Conservation (phyloP, 1,140 invertebrate genomes). For the Chionoecetes opilio region DNA sequence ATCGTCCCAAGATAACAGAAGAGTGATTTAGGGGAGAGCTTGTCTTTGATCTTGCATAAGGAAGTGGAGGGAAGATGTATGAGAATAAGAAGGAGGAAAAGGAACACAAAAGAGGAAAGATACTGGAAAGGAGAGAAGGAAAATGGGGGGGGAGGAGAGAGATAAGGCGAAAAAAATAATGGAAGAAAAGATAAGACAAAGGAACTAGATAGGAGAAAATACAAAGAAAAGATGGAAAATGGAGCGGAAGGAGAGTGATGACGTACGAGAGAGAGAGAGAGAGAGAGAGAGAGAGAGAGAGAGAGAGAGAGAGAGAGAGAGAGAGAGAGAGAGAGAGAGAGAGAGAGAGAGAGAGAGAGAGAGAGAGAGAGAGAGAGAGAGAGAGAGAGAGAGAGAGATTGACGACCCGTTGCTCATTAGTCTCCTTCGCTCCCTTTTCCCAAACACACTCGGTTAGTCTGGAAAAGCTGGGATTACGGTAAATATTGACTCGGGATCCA, state of each 20-base stretch:
- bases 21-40: background rate
- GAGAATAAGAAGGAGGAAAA: background rate
- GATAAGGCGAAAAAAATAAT: background rate
- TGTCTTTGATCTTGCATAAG: background rate
- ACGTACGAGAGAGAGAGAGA: background rate
- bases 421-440: background rate
- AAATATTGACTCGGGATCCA: background rate
- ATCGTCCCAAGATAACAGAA: background rate
- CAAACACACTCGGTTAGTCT: background rate
- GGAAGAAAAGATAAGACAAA: background rate
- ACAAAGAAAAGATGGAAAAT: no score
- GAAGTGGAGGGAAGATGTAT: background rate
- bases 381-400: background rate
- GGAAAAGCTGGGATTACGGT: background rate
- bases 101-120: background rate
- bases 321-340: slow-evolving; percentile 27
- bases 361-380: background rate
- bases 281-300: slow-evolving; percentile 22
- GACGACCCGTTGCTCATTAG: no score
- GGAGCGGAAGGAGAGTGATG: no score
- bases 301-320: slow-evolving; percentile 14
- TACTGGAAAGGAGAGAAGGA: background rate
- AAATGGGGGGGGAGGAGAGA: background rate
- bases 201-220: background rate
- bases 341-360: slow-evolving; percentile 14